Percentiles rank a stretch among this genome's conserved stretches.
phyloP scores from a whole-genome alignment of 53 echinoderm and acorn worm species.

The Pentamera pediparva region DNA sequence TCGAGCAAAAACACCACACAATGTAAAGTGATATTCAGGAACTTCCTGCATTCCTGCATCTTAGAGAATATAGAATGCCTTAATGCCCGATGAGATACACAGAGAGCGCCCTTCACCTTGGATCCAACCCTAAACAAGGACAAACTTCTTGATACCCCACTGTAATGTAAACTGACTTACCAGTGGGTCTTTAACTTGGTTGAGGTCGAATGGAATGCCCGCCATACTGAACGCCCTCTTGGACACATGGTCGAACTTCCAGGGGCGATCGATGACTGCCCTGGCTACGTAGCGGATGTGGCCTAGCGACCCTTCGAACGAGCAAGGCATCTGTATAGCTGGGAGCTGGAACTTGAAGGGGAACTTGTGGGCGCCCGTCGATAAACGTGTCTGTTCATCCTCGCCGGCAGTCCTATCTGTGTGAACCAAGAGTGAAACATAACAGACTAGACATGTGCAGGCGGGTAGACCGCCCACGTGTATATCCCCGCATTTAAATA shows the following conservation, averaged over 20 bases:
- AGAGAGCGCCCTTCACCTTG: too few species aligned
- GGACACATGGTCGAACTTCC: slow-evolving; percentile 93
- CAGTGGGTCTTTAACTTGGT: slow-evolving; percentile 63
- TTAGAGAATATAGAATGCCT: too few species aligned
- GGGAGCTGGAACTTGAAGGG: slow-evolving; percentile 80
- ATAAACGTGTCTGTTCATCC: slow-evolving; percentile 51
- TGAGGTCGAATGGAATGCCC: slow-evolving; percentile 75
- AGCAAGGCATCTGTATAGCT: slow-evolving; percentile 63
- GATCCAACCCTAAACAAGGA: neutral
- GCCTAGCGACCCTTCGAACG: slow-evolving; percentile 86
- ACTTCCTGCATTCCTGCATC: too few species aligned
- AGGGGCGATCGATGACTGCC: slow-evolving; percentile 87
- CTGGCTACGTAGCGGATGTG: slow-evolving; percentile 68
- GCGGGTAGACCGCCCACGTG: neutral
- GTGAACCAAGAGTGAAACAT: neutral
- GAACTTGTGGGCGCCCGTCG: slow-evolving; percentile 61
- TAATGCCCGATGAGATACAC: too few species aligned
- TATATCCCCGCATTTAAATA: neutral
- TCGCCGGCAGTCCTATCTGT: slow-evolving; percentile 24
- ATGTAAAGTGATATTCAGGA: too few species aligned
- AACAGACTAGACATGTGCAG: neutral
- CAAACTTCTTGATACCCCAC: too few species aligned
- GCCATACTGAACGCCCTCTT: slow-evolving; percentile 80
- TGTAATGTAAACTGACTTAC: slow-evolving; percentile 40
- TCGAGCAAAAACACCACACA: too few species aligned